Base-by-base conservation (phyloP, 2,113 vertebrate genomes). In the Phaethon lepturus region DNA sequence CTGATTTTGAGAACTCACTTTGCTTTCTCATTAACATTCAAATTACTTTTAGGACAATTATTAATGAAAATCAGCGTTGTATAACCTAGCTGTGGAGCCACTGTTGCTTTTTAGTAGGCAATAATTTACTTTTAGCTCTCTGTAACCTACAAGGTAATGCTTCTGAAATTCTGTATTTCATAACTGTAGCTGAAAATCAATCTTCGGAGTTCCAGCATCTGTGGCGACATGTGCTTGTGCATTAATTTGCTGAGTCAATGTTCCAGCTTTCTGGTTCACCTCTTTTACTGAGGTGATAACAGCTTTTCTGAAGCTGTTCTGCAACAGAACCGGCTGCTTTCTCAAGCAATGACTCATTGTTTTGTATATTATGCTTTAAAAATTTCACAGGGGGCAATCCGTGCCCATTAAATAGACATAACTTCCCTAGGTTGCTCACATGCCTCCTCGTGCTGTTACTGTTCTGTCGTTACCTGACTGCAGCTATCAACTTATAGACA, bases 391-490 rank as follows among this genome's bases (percentile, higher is more conserved):
- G 50, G 86, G 62, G 78, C 40, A 92, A 38, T 85, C 92, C 11
- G 33, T 95, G 31, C 67, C 90, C 56, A 69, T 95, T 97, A 93
- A 56, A 60, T 8, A 88, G 85, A 76, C 85, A 38, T 13, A 74
- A 82, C 35, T 96, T 96, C 14, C 73, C 68, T 60, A n/a, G 29
- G 56, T 31, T 90, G 74, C 67, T 94, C 67, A 7, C 69, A 4
- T 88, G 29, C 71, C 80, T 97, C 60, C 91, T 64, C 22, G 26
- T 16, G 52, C 92, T 94, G 58, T 89, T 91, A 64, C 75, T 96
- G 66, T 89, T 74, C 87, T 93, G 76, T 94, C 95, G 75, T 95
- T 97, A 78, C 26, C 90, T 95, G 90, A 76, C 74, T 96, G 91
- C 44, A 94, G 67, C 67, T 88, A 63, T 96, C 95, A 95, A 16